A percentile compares a stretch with the other conserved stretches of the same genome.
Conservation (phyloP, 2,888 invertebrate species). For the Stenodema calcarata region DNA sequence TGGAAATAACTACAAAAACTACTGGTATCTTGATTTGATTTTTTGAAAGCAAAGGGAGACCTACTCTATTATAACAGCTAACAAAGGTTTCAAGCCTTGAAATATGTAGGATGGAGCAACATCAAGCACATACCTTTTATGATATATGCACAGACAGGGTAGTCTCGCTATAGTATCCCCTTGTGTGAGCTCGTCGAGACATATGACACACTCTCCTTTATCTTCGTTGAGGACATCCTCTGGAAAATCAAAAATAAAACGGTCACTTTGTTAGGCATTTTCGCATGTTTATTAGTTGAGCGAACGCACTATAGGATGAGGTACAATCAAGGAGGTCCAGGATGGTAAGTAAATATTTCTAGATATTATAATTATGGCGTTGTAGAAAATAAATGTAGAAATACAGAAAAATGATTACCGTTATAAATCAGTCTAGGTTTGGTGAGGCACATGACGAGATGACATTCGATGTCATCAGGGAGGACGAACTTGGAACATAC, state of each 20-base stretch:
- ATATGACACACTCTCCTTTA: slow-evolving; percentile 99
- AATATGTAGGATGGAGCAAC: neutral
- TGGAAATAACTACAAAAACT: too few species aligned
- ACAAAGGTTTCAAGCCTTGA: too few species aligned
- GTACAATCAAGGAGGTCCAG: too few species aligned
- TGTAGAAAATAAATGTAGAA: too few species aligned
- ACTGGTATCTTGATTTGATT: too few species aligned
- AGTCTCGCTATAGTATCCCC: slow-evolving; percentile 97
- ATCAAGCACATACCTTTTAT: slow-evolving; percentile 65
- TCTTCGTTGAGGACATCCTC: slow-evolving; percentile 96
- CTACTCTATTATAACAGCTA: too few species aligned
- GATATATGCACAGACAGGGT: slow-evolving; percentile 99
- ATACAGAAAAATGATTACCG: slow-evolving; percentile 83
- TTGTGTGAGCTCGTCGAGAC: slow-evolving; percentile 93
- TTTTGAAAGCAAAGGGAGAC: too few species aligned
- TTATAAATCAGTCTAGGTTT: slow-evolving; percentile 98
- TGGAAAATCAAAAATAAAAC: slow-evolving; percentile 65
- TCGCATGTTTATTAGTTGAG: too few species aligned
- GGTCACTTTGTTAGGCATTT: too few species aligned
- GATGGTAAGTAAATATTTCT: too few species aligned
- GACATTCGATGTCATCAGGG: slow-evolving; percentile 98
- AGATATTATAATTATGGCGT: too few species aligned
- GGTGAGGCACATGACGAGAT: slow-evolving; percentile 99
- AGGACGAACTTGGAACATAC: slow-evolving; percentile 98
- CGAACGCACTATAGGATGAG: too few species aligned